A percentile compares a stretch with the other conserved stretches of the same genome.
Evolutionary conservation across 2,888 invertebrate genomes (phyloP).

Genomic region (Tethea ocularis): DNA sequence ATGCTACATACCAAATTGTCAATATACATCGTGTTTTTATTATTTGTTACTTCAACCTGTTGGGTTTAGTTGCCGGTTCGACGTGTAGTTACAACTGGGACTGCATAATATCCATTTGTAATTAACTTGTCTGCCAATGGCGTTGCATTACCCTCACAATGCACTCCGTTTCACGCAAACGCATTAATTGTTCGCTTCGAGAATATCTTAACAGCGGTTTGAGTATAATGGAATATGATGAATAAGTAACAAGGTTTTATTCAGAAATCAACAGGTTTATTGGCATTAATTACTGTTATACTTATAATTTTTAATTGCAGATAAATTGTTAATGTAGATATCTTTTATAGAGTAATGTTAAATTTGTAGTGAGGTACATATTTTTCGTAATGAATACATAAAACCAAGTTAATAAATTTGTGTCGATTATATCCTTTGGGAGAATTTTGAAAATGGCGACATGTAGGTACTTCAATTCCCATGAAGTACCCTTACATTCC

Average conservation of each 20-base stretch:
- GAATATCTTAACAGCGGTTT: constrained; percentile 30
- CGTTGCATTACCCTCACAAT: constrained; percentile 26
- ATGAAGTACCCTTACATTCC: constrained; percentile 53
- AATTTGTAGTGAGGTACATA: not conserved
- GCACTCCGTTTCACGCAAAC: constrained; percentile 33
- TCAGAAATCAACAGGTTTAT: constrained; percentile 28
- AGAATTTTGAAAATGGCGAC: not conserved
- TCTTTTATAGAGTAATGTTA: not conserved
- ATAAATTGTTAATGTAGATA: not conserved
- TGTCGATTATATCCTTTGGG: not conserved
- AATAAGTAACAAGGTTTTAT: constrained; percentile 25
- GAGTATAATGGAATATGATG: constrained; percentile 24
- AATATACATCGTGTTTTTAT: constrained; percentile 11
- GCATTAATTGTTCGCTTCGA: constrained; percentile 33
- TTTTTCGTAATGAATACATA: not conserved
- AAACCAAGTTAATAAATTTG: no score
- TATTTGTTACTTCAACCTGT: not conserved
- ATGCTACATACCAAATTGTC: constrained; percentile 2
- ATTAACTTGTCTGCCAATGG: constrained; percentile 37
- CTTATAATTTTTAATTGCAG: not conserved
- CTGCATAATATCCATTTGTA: constrained; percentile 35
- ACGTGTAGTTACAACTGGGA: constrained; percentile 8
- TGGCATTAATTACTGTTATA: constrained; percentile 13
- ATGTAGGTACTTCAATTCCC: not conserved
- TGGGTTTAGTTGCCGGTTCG: not conserved